These are phyloP conservation scores for Mya arenaria DNA, from an alignment of 1,140 invertebrate species.

Conservation along the genomic window DNA sequence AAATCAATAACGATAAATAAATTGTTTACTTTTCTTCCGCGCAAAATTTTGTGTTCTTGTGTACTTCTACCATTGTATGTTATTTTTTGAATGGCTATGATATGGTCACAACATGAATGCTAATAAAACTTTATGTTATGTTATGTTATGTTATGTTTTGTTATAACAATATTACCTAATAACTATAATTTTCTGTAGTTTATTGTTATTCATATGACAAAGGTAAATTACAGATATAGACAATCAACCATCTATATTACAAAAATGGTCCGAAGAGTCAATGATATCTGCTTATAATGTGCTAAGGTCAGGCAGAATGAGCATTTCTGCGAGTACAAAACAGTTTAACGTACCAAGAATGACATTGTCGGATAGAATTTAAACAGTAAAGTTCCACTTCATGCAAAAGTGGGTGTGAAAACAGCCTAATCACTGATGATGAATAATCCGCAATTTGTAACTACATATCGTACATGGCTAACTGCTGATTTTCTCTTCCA, in stretches of 20 bases:
- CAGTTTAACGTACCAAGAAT: constrained; percentile 14
- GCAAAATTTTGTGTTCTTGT: no score
- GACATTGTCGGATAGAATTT: constrained; percentile 17
- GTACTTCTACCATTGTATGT: no score
- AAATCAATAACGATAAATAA: background rate
- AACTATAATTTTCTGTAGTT: background rate
- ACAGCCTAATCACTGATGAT: background rate
- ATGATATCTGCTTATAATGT: constrained; percentile 8
- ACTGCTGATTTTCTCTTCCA: no score
- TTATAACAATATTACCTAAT: background rate
- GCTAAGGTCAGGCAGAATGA: background rate
- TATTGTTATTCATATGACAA: background rate
- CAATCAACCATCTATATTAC: constrained; percentile 4
- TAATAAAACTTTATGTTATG: no score
- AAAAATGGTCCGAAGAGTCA: constrained; percentile 25
- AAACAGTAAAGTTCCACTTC: background rate
- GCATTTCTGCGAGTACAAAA: constrained; percentile 19
- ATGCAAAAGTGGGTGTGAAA: background rate
- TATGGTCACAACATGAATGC: no score
- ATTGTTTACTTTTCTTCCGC: background rate
- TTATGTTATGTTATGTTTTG: no score
- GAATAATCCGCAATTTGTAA: background rate
- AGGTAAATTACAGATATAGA: background rate
- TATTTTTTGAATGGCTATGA: no score
- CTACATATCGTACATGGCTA: background rate